Percentiles rank a stretch among this genome's conserved stretches.
Evolutionary conservation across 2,888 invertebrate genomes (phyloP).

Genomic region (Nephrotoma appendiculata): DNA sequence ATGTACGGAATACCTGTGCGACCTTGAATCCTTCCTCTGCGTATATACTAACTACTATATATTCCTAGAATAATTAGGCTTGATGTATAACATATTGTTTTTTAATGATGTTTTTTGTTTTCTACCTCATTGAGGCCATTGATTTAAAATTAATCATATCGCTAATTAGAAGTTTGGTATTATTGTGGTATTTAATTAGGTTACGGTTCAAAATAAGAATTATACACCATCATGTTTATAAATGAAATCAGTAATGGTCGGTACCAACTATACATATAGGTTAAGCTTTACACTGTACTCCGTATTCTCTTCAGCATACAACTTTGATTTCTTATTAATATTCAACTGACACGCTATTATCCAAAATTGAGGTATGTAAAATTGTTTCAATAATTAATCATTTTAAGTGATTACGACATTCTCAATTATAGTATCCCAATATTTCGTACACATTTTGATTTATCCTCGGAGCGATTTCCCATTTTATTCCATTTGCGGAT

Average conservation of each 20-base stretch:
- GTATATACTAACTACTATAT: background rate
- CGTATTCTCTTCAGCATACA: no score
- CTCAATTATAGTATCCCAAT: no score
- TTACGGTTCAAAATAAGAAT: background rate
- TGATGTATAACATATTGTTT: background rate
- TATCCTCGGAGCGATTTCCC: no score
- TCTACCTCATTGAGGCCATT: background rate
- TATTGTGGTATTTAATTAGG: background rate
- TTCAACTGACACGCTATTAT: no score
- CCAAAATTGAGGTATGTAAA: no score
- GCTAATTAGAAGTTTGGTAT: background rate
- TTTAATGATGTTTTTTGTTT: background rate
- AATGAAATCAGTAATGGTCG: background rate
- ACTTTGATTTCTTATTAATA: no score
- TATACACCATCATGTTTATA: background rate
- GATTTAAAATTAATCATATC: background rate
- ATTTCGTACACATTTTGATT: no score
- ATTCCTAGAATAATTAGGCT: background rate
- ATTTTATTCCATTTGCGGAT: no score
- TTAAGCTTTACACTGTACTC: background rate
- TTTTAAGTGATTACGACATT: no score
- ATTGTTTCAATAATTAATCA: no score
- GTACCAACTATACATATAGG: background rate
- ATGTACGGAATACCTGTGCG: background rate
- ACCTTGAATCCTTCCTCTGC: background rate